Base-by-base conservation (phyloP, 2,888 invertebrate genomes). In the Rhingia rostrata region DNA sequence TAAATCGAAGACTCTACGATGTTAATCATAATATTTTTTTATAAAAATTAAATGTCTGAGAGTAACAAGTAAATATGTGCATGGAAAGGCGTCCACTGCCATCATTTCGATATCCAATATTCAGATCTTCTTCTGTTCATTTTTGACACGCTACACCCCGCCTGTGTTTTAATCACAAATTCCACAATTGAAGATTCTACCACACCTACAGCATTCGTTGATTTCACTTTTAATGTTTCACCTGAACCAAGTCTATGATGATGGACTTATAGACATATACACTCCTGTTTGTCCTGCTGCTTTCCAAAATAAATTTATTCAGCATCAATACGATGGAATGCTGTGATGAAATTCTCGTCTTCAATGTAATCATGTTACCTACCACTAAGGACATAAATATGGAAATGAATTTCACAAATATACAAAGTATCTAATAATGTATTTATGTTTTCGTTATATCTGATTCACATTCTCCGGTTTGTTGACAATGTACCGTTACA, bases 381-480 rank as follows among this genome's bases (percentile, higher is more conserved):
- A 32, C 82, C 77, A 66, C 82, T 77, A 77, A 82, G 72, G 66
- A 72, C 56, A 82, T 82, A 82, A 82, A 82, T 82, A 82, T 82
- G 77, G 66, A 82, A 82, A 82, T 82, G 77, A 77, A 77, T 77
- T 82, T 77, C 61, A 39, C 77, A 82, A 77, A 82, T 82, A 82
- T 77, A 82, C 77, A 82, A 77, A 82, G 82, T 82, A 82, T 82
- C 82, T 82, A 72, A 77, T 82, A 77, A 77, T 77, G 82, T 77
- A 82, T 70, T 72, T 66, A 77, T 82, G 41, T 32, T 69, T 58
- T 64, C 47, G 53, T 56, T 69, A 41, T 74, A 43, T 43, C 30
- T 41, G 9, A 41, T 70, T 56, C 74, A 61, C 32, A 45, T 39
- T 43, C 35, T 32, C 33, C 9, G 7, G 43, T 49, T 33, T 47